Percentiles rank a stretch among this genome's conserved stretches.
Evolutionary conservation across 2,797 vertebrate species (phyloP).

Genomic region (Anas bahamensis): DNA sequence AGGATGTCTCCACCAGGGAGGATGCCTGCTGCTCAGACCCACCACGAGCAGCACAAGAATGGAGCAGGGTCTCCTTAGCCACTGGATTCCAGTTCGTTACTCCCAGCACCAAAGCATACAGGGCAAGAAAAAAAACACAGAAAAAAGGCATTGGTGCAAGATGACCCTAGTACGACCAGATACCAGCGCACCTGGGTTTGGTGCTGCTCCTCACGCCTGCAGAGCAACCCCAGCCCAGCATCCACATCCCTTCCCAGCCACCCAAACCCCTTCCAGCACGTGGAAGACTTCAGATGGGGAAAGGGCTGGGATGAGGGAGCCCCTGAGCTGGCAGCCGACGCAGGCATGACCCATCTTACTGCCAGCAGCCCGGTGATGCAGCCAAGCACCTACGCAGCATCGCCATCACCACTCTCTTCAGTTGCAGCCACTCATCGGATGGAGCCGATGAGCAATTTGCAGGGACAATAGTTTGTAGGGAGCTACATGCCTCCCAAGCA

Average conservation of each 20-base stretch:
- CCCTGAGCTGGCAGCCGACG: accelerated
- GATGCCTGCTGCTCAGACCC: background rate
- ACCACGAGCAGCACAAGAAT: background rate
- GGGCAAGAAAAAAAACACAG: background rate
- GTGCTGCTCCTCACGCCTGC: accelerated
- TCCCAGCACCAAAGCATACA: background rate
- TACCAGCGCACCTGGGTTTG: background rate
- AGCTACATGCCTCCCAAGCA: background rate
- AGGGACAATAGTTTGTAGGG: background rate
- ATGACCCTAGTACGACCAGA: background rate
- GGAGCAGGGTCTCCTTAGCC: background rate
- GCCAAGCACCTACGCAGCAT: accelerated
- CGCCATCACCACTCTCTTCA: background rate
- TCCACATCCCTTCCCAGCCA: background rate
- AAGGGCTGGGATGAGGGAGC: background rate
- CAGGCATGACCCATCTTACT: background rate
- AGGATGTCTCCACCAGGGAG: background rate
- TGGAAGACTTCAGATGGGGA: accelerated
- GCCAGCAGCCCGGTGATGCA: background rate
- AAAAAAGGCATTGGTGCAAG: background rate
- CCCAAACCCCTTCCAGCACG: background rate
- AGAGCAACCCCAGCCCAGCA: background rate
- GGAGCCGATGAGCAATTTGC: accelerated
- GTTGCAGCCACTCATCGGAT: background rate
- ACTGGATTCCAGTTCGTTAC: background rate